A percentile compares a stretch with the other conserved stretches of the same genome.
These are phyloP conservation scores for Mesorhabditis belari DNA, from an alignment of 2,888 invertebrate species.

Conservation along the genomic window DNA sequence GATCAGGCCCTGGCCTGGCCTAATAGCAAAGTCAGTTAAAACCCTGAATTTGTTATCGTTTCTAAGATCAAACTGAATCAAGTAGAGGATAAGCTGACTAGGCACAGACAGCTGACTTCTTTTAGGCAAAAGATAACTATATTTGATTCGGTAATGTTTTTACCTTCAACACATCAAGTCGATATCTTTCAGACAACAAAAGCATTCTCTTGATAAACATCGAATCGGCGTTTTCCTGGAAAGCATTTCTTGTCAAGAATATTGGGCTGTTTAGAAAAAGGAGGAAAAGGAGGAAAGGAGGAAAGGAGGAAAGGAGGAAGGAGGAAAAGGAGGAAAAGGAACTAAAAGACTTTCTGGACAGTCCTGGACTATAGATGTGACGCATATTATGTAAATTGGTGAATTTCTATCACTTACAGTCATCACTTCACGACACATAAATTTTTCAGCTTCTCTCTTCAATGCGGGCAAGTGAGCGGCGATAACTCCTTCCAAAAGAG, in stretches of 20 bases:
- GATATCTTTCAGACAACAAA: conserved; percentile 43
- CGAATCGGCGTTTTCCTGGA: conserved; percentile 38
- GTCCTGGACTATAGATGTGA: no score
- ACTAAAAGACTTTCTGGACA: no score
- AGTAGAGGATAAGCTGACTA: no score
- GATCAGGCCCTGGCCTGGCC: neutral
- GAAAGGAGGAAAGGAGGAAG: neutral
- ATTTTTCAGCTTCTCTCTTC: conserved; percentile 44
- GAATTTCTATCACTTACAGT: conserved; percentile 22
- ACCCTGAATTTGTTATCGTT: neutral
- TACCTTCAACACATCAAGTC: no score
- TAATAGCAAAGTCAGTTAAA: neutral
- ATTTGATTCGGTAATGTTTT: no score
- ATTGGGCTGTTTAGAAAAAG: neutral
- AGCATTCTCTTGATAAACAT: conserved; percentile 45
- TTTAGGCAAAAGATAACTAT: no score
- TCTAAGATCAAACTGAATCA: no score
- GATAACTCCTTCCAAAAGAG: conserved; percentile 40
- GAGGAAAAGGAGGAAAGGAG: neutral
- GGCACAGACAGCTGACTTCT: no score
- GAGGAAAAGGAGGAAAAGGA: neutral
- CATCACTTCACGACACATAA: conserved; percentile 45
- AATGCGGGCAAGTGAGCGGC: conserved; percentile 43
- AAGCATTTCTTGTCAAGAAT: neutral
- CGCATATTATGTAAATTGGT: conserved; percentile 1